Evolutionary conservation across 2,113 vertebrate species (phyloP), one percentile per base, ranked within the genome.

Genomic region (Catharus fuscescens): DNA sequence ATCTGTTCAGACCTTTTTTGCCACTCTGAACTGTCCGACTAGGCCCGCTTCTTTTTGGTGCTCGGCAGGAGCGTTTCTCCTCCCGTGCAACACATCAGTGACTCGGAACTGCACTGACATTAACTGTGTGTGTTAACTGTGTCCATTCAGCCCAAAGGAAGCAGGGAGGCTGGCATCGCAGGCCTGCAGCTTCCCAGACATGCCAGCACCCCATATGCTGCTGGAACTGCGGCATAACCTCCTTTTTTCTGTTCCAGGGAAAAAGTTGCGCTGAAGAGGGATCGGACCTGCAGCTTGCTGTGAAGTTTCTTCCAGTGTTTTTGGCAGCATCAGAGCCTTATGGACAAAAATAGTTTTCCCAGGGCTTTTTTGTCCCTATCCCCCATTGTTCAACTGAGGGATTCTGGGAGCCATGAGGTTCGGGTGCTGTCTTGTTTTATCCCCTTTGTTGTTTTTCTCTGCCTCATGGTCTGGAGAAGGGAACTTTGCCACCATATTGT

Each of bases 101-200:
- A 23, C n/a, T 56, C 1, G 0, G 59, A 64, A 9, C 29, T 45
- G 21, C 26, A 21, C n/a, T 4, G 11, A 15, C 59, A 47, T 21
- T 12, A 9, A 7, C 23, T 8, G 40, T 23, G 59, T 47, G 28
- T 34, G 20, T 34, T 6, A 8, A 8, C 24, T 8, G 42, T 19
- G 34, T 42, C 34, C 42, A 25, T 34, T 8, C 15, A 16, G 24
- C 29, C 29, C 12, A 9, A 6, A 85, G 34, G 29, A 48, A 40
- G 25, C 16, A 48, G 19, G 29, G 34, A 40, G 12, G 50, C 19
- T 48, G n/a, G 28, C 42, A 24, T 1, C 0, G 1, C 6, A 4
- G 4, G 16, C 19, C 50, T 29, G 34, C 70, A 42, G 61, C 31
- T 57, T 34, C 44, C 52, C 52, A 42, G 31, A 31, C 1, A 12